A percentile compares a stretch with the other conserved stretches of the same genome.
Conservation (phyloP, 2,113 vertebrate genomes). For the Macheiramphus alcinus region DNA sequence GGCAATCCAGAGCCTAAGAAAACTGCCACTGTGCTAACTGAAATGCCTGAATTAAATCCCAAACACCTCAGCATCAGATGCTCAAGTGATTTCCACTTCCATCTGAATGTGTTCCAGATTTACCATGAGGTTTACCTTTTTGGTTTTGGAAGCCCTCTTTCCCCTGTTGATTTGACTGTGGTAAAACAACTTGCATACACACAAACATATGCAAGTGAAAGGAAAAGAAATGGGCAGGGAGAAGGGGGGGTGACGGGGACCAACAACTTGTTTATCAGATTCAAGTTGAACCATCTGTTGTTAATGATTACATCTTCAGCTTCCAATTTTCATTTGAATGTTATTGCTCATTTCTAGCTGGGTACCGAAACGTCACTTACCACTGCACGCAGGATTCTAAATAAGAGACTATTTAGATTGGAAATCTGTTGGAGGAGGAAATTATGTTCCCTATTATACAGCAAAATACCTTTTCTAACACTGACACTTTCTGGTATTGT, state of each 20-base stretch:
- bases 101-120: slow-evolving; percentile 7
- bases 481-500: slow-evolving; percentile 3
- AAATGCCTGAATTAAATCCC: slow-evolving; percentile 10
- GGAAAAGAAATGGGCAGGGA: background rate
- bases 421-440: slow-evolving; percentile 68
- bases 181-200: background rate
- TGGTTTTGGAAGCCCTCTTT: slow-evolving; percentile 29
- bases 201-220: background rate
- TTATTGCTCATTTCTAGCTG: slow-evolving; percentile 77
- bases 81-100: background rate
- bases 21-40: slow-evolving; percentile 4
- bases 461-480: slow-evolving; percentile 27
- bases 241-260: background rate
- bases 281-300: slow-evolving; percentile 77
- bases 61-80: background rate
- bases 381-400: slow-evolving; percentile 58
- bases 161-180: background rate
- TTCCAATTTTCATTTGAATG: slow-evolving; percentile 79
- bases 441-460: slow-evolving; percentile 56
- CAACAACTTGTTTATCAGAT: slow-evolving; percentile 73
- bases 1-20: slow-evolving; percentile 18
- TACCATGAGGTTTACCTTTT: slow-evolving; percentile 14
- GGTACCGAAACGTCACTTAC: slow-evolving; percentile 46
- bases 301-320: slow-evolving; percentile 79
- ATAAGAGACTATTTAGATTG: slow-evolving; percentile 65